These are phyloP conservation scores for Sinopyrophorus schimmeli DNA, from an alignment of 2,888 invertebrate species.

Conservation along the genomic window DNA sequence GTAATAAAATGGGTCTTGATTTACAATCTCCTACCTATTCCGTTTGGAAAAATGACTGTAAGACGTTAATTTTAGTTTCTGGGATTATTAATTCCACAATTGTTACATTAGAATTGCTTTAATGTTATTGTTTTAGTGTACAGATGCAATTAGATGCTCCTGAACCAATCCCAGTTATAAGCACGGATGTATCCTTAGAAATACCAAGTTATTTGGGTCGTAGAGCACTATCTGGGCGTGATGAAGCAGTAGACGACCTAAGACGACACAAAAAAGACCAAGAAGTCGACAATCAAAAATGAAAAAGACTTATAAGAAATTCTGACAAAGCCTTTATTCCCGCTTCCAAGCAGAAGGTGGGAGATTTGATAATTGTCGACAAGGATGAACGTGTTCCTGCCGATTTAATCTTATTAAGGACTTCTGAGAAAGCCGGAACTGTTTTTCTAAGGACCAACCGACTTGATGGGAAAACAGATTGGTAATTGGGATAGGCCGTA, in stretches of 20 bases:
- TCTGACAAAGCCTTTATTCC: conserved; percentile 66
- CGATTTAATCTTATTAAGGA: conserved; percentile 90
- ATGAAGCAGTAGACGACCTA: conserved; percentile 96
- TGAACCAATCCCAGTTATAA: too few relatives aligned
- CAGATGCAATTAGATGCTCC: too few relatives aligned
- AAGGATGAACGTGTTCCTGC: conserved; percentile 98
- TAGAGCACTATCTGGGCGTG: too few relatives aligned
- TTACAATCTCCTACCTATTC: too few relatives aligned
- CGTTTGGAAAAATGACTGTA: too few relatives aligned
- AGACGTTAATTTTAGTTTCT: too few relatives aligned
- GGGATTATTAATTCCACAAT: too few relatives aligned
- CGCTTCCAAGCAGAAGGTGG: conserved; percentile 81
- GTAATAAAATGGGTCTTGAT: too few relatives aligned
- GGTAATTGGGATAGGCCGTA: conserved; percentile 86
- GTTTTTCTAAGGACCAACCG: conserved; percentile 99
- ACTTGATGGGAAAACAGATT: conserved; percentile 92
- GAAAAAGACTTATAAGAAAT: conserved; percentile 74
- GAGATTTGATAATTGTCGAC: conserved; percentile 82
- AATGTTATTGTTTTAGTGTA: too few relatives aligned
- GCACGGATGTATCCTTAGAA: too few relatives aligned
- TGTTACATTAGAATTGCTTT: too few relatives aligned
- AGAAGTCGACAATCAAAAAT: conserved; percentile 94
- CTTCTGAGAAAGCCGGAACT: conserved; percentile 90
- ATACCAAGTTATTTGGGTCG: too few relatives aligned
- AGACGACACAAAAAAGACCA: conserved; percentile 90